Percentiles rank a stretch among this genome's conserved stretches.
phyloP scores from a whole-genome alignment of 2,888 invertebrate genomes.

The Drosophila kambysellisi region DNA sequence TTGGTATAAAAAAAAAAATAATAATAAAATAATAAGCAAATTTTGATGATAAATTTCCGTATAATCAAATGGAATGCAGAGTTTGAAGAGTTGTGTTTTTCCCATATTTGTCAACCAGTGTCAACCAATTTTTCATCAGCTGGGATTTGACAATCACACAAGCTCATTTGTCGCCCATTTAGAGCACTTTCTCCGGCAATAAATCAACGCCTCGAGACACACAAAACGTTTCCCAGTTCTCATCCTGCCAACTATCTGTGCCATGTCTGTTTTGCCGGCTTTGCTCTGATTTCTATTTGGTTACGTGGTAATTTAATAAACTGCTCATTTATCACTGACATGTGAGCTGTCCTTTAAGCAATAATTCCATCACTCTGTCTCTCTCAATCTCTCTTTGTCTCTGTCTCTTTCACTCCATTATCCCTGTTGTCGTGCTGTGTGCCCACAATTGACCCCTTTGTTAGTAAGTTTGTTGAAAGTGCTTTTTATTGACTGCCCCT shows the following conservation, averaged over 20 bases:
- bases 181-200: conserved; percentile 36
- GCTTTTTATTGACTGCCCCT: conserved; percentile 2
- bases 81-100: neutral
- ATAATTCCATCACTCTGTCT: neutral
- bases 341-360: conserved; percentile 44
- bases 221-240: neutral
- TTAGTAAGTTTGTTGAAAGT: conserved; percentile 33
- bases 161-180: conserved; percentile 47
- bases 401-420: neutral
- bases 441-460: conserved; percentile 16
- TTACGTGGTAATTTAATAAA: conserved; percentile 73
- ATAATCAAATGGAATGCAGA: neutral
- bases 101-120: conserved; percentile 2
- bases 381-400: neutral
- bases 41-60: neutral
- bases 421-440: conserved; percentile 6
- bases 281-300: conserved; percentile 65
- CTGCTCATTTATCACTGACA: conserved; percentile 73
- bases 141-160: neutral
- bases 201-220: conserved; percentile 40
- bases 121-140: neutral
- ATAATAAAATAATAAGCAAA: neutral
- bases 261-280: conserved; percentile 33
- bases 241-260: conserved; percentile 11
- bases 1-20: neutral